These are phyloP conservation scores for Troglohyphantes excavatus DNA, from an alignment of 2,888 invertebrate species.

Conservation along the genomic window DNA sequence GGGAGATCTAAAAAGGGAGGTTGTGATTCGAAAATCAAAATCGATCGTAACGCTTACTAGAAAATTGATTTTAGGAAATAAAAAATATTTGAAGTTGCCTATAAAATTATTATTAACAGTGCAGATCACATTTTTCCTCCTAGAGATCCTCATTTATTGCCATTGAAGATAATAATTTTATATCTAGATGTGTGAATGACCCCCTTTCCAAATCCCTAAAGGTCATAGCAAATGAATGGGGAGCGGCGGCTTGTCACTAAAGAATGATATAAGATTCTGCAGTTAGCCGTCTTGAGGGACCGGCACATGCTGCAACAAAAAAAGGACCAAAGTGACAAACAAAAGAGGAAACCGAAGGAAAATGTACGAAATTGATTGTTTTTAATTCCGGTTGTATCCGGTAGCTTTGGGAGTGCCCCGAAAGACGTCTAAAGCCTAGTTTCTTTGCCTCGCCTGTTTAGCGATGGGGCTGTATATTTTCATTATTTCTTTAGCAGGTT, in stretches of 20 bases:
- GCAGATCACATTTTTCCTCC: too few species aligned
- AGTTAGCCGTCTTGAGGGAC: conserved; percentile 36
- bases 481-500: too few species aligned
- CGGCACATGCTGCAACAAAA: not conserved
- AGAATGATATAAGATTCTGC: conserved; percentile 39
- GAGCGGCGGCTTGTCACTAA: conserved; percentile 34
- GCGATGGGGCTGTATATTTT: too few species aligned
- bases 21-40: too few species aligned
- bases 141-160: too few species aligned
- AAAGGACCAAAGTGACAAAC: conserved; percentile 17
- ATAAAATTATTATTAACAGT: too few species aligned
- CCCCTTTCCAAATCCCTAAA: not conserved
- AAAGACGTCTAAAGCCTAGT: not conserved
- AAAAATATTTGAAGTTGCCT: too few species aligned
- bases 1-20: too few species aligned
- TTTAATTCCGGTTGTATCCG: conserved; percentile 47
- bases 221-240: conserved; percentile 38
- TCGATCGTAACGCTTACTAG: too few species aligned
- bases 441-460: too few species aligned
- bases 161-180: too few species aligned
- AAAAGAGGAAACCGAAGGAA: conserved; percentile 5
- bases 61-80: too few species aligned
- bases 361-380: conserved; percentile 66
- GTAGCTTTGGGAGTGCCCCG: not conserved
- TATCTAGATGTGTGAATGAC: not conserved